Percentiles rank a stretch among this genome's conserved stretches.
Evolutionary conservation across 2,113 vertebrate species (phyloP).

Genomic region (Tympanuchus pallidicinctus): DNA sequence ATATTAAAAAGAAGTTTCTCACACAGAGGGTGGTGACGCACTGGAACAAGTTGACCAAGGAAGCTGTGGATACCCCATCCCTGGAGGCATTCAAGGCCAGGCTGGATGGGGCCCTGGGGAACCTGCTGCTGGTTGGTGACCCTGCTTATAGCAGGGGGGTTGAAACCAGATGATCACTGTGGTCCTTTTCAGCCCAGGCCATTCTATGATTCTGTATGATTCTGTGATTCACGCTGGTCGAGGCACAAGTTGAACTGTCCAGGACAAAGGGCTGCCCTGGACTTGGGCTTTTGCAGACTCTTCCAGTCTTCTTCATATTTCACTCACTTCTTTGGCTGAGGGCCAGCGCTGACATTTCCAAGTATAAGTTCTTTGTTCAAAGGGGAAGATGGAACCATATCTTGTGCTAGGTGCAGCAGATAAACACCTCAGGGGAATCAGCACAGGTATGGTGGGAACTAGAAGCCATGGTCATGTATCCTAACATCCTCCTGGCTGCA

Average conservation of each 20-base stretch:
- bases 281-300: not conserved
- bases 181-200: no score
- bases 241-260: fast-evolving
- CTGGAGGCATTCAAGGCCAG: no score
- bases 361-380: not conserved
- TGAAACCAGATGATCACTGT: no score
- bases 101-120: no score
- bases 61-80: no score
- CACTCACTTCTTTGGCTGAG: not conserved
- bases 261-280: not conserved
- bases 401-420: not conserved
- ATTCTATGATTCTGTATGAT: no score
- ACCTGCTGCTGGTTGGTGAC: no score
- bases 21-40: no score
- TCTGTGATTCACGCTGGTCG: not conserved
- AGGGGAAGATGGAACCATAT: not conserved
- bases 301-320: not conserved
- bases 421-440: not conserved
- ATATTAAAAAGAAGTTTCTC: no score
- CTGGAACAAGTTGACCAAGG: no score
- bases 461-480: not conserved
- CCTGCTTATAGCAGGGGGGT: no score
- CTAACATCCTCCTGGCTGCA: not conserved
- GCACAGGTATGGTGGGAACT: not conserved
- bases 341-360: not conserved